Evolutionary conservation across 2,888 invertebrate genomes (phyloP), one percentile per base, ranked within the genome.

Genomic region (Merodon equestris): DNA sequence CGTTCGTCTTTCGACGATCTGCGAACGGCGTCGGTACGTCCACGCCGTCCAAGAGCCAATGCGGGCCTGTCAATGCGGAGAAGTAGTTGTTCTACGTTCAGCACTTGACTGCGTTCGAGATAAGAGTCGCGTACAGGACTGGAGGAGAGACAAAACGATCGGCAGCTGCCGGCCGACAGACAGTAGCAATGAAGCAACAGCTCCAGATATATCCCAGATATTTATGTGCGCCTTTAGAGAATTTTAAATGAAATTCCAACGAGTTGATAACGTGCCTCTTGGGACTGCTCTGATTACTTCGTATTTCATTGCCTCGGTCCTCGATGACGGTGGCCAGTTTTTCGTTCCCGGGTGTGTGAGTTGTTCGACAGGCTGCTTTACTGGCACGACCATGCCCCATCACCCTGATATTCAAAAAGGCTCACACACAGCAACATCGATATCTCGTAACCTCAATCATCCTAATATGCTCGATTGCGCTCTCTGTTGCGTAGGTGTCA

Each of bases 401-500:
- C 77, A 63, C 61, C 67, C 67, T 72, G 61, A 67, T 63, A 63
- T 67, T 67, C 53, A 73, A 57, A 72, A 44, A n/a, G n/a, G 27
- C 17, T 48, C 15, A 44, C 15, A 57, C 34, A 27, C 44, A 42
- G 58, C 60, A 56, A 44, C 68, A 17, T 13, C 18, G 47, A 36
- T 77, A 61, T 61, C 79, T 74, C 38, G 54, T 58, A 58, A 40
- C 54, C 70, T 68, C 58, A 68, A 70, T 79, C 68, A 74, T 68
- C 70, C 74, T 74, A 74, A 74, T 70, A 50, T 70, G 68, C 68
- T 51, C 54, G 57, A 51, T 44, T 58, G 50, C 48, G 27, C 44
- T 61, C 17, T 44, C 53, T 61, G 53, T 63, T 77, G 79, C 79
- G 79, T 79, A 74, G 74, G 79, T 79, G 79, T 79, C 74, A 79